Percentiles rank a stretch among this genome's conserved stretches.
These are phyloP conservation scores for Tubulanus polymorphus DNA, from an alignment of 2,888 invertebrate genomes.

Conservation along the genomic window DNA sequence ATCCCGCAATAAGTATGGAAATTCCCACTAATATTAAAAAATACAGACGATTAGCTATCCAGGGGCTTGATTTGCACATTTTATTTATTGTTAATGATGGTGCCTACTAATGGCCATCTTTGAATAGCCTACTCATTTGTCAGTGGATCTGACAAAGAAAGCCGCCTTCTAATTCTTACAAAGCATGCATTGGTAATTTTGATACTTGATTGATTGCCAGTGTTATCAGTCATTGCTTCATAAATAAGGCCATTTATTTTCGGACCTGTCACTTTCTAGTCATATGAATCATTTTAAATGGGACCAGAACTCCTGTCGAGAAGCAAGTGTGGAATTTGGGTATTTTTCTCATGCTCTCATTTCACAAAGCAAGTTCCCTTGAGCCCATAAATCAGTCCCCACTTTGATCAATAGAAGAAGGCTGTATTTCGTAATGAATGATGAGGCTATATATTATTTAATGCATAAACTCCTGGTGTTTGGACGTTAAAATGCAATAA, in stretches of 20 bases:
- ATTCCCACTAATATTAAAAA: too few species aligned
- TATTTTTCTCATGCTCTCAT: constrained; percentile 2
- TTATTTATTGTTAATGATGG: too few species aligned
- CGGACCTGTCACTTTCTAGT: constrained; percentile 40
- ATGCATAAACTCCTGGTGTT: too few species aligned
- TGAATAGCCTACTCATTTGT: not conserved
- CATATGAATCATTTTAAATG: constrained; percentile 35
- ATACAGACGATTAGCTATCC: too few species aligned
- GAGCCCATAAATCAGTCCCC: constrained; percentile 2
- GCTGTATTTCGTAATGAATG: too few species aligned
- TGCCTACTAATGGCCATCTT: too few species aligned
- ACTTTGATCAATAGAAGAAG: too few species aligned
- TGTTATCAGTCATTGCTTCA: constrained; percentile 42
- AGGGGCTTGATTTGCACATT: too few species aligned
- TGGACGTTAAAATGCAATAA: too few species aligned
- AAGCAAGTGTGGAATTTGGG: constrained; percentile 1
- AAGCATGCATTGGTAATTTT: constrained; percentile 19
- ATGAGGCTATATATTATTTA: too few species aligned
- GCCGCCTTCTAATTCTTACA: constrained; percentile 1
- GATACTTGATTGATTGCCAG: constrained; percentile 41
- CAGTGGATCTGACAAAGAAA: constrained; percentile 1
- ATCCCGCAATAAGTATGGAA: too few species aligned
- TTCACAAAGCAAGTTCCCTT: not conserved
- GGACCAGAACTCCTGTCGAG: not conserved
- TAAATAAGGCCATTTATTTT: constrained; percentile 49